Conservation (phyloP, 2,888 invertebrate species). For the Lithodes maja region DNA sequence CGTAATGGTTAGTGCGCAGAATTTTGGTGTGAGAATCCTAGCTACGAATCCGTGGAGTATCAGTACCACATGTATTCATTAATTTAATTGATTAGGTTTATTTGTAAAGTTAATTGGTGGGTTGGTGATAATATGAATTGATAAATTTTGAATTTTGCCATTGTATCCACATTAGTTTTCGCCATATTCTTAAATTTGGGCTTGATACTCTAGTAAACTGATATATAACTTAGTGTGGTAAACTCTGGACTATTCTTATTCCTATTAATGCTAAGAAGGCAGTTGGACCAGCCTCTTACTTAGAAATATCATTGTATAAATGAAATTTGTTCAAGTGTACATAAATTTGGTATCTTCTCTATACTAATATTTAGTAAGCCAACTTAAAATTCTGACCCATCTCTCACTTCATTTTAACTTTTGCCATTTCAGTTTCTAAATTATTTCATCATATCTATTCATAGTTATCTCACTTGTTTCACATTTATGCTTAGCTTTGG, state of each 20-base stretch:
- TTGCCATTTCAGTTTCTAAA: constrained; percentile 43
- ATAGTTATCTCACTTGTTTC: constrained; percentile 18
- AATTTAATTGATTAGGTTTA: no score
- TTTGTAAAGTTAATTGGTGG: no score
- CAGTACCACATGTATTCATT: no score
- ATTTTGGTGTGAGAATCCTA: no score
- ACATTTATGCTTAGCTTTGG: not conserved
- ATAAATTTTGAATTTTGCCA: no score
- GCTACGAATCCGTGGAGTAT: no score
- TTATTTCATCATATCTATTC: constrained; percentile 52
- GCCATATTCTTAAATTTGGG: not conserved
- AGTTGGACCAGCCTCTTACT: constrained; percentile 24
- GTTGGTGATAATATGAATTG: no score
- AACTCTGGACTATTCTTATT: not conserved
- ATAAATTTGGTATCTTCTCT: constrained; percentile 12
- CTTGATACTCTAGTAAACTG: not conserved
- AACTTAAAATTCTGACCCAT: constrained; percentile 9
- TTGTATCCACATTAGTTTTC: no score
- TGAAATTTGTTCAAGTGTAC: not conserved
- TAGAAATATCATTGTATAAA: not conserved
- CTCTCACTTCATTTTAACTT: constrained; percentile 19
- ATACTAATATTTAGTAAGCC: constrained; percentile 16
- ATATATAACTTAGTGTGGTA: no score
- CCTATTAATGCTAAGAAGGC: constrained; percentile 39
- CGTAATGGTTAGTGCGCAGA: no score